Conservation (phyloP, 2,113 vertebrate genomes). For the Labeo catla region DNA sequence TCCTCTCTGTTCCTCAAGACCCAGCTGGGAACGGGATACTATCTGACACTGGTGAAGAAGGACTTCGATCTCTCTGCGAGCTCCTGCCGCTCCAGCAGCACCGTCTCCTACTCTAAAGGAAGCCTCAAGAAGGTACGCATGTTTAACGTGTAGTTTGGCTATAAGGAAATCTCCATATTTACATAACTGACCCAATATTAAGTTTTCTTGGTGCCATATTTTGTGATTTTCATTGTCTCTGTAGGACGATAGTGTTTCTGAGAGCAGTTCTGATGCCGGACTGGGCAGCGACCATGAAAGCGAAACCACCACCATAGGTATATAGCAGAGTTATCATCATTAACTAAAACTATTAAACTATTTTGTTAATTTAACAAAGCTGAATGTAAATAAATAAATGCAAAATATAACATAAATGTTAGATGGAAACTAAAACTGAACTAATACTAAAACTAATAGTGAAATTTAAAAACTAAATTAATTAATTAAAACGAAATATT, state of each 20-base stretch:
- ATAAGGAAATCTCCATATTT: not conserved
- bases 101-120: constrained; percentile 88
- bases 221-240: constrained; percentile 64
- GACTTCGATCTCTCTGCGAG: constrained; percentile 90
- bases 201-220: not conserved
- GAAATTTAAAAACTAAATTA: too few relatives aligned
- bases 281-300: constrained; percentile 98
- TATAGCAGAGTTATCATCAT: not conserved
- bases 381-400: not conserved
- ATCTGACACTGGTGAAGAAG: constrained; percentile 95
- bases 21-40: constrained; percentile 95
- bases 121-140: constrained; percentile 68
- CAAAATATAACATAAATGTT: not conserved
- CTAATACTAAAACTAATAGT: too few relatives aligned
- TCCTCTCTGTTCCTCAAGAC: constrained; percentile 97
- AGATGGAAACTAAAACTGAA: not conserved
- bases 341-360: not conserved
- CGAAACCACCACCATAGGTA: constrained; percentile 96
- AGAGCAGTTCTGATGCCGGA: constrained; percentile 97
- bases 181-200: not conserved
- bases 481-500: too few relatives aligned
- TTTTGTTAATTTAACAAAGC: not conserved
- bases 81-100: constrained; percentile 95
- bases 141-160: not conserved
- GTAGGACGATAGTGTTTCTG: constrained; percentile 95